Conservation (phyloP, 2,888 invertebrate genomes). For the Pteria penguin region DNA sequence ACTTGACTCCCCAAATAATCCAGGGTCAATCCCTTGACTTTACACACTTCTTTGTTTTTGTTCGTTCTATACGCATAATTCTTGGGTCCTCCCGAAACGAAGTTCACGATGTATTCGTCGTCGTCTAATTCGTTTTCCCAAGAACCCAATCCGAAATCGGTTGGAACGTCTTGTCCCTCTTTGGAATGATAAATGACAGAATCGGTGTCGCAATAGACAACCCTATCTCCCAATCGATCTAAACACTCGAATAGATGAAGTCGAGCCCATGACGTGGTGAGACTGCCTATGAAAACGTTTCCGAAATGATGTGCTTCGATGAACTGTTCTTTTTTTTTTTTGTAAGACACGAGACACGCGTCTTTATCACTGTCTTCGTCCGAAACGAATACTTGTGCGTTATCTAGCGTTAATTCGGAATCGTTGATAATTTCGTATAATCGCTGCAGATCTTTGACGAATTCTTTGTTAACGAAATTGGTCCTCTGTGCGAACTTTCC, state of each 20-base stretch:
- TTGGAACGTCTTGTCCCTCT: neutral
- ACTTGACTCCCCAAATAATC: neutral
- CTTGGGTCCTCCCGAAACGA: neutral
- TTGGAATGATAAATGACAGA: neutral
- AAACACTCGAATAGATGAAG: neutral
- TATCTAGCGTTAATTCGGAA: neutral
- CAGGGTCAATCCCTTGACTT: neutral
- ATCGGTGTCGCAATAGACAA: neutral
- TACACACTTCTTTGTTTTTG: neutral
- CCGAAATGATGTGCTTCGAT: neutral
- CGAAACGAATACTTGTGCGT: too few relatives aligned
- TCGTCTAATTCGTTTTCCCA: neutral
- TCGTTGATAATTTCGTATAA: neutral
- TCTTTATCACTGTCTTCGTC: too few relatives aligned
- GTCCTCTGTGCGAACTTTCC: neutral
- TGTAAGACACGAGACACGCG: neutral
- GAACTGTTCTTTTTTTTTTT: neutral
- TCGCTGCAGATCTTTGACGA: neutral
- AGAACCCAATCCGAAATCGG: neutral
- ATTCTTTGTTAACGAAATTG: neutral
- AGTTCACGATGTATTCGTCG: neutral
- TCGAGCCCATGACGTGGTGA: neutral
- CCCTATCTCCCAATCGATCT: neutral
- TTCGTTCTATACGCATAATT: neutral
- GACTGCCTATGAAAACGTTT: neutral